phyloP scores from a whole-genome alignment of 2,113 vertebrate species.

The Cygnus atratus region DNA sequence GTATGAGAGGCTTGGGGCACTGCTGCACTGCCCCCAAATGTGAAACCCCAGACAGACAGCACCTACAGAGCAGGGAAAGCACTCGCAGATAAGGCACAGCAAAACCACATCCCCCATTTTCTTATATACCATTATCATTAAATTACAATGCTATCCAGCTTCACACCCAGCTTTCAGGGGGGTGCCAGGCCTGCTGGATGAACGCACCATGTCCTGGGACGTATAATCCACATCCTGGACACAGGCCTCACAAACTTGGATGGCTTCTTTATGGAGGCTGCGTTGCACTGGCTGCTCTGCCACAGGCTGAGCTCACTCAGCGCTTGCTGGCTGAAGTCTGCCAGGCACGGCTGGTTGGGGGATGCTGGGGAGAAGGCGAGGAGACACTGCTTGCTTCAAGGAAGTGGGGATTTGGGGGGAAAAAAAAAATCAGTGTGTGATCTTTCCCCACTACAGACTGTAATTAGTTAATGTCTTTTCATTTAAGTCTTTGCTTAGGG shows the following conservation, averaged over 20 bases:
- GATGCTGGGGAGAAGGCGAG: background rate
- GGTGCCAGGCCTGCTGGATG: background rate
- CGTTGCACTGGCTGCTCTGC: background rate
- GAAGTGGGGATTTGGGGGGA: background rate
- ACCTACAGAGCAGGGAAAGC: background rate
- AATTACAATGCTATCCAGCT: background rate
- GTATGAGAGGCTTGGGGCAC: background rate
- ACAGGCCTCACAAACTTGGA: background rate
- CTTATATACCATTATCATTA: background rate
- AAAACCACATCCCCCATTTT: rapidly evolving
- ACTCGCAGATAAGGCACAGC: background rate
- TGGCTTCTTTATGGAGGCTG: background rate
- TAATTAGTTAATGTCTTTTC: background rate
- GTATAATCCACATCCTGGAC: background rate
- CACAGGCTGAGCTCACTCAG: background rate
- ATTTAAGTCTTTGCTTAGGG: background rate
- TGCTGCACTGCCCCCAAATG: background rate
- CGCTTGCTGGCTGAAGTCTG: background rate
- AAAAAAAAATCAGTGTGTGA: background rate
- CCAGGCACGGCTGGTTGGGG: background rate
- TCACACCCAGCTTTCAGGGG: background rate
- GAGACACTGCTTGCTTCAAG: background rate
- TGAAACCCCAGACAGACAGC: background rate
- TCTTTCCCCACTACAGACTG: background rate
- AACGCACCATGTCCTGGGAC: background rate